These are phyloP conservation scores for Gandaritis pyraliata DNA, from an alignment of 2,888 invertebrate genomes.

Conservation along the genomic window DNA sequence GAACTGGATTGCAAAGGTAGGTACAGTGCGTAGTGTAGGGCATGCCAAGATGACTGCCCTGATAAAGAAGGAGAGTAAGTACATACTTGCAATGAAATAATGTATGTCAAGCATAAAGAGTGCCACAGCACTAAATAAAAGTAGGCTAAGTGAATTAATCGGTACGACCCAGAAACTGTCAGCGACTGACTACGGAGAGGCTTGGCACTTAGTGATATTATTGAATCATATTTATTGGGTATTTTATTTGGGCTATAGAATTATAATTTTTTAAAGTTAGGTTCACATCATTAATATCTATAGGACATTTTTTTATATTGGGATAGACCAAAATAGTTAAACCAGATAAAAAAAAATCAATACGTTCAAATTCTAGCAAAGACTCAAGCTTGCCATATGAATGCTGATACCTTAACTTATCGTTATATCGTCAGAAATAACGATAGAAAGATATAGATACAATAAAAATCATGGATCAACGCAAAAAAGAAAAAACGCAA, in stretches of 20 bases:
- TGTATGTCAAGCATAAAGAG: slow-evolving; percentile 76
- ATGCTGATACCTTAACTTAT: too few species aligned
- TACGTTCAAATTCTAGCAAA: too few species aligned
- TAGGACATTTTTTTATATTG: too few species aligned
- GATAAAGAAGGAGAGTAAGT: slow-evolving; percentile 55
- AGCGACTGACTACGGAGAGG: slow-evolving; percentile 51
- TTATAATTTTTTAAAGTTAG: too few species aligned
- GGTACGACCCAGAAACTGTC: slow-evolving; percentile 78
- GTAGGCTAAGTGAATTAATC: slow-evolving; percentile 81
- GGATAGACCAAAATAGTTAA: too few species aligned
- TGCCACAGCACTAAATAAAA: slow-evolving; percentile 78
- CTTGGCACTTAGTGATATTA: slow-evolving; percentile 44
- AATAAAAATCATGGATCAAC: background rate
- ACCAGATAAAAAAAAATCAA: too few species aligned
- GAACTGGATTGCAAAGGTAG: slow-evolving; percentile 6
- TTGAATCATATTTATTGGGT: slow-evolving; percentile 32
- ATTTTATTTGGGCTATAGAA: background rate
- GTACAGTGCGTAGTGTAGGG: slow-evolving; percentile 31
- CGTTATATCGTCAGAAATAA: too few species aligned
- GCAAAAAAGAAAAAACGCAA: background rate
- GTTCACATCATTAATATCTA: too few species aligned
- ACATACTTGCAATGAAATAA: slow-evolving; percentile 66
- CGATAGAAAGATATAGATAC: background rate
- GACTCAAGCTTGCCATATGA: too few species aligned
- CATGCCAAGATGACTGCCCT: slow-evolving; percentile 41